These are phyloP conservation scores for Zaprionus africanus DNA, from an alignment of 1,140 invertebrate species.

Conservation along the genomic window DNA sequence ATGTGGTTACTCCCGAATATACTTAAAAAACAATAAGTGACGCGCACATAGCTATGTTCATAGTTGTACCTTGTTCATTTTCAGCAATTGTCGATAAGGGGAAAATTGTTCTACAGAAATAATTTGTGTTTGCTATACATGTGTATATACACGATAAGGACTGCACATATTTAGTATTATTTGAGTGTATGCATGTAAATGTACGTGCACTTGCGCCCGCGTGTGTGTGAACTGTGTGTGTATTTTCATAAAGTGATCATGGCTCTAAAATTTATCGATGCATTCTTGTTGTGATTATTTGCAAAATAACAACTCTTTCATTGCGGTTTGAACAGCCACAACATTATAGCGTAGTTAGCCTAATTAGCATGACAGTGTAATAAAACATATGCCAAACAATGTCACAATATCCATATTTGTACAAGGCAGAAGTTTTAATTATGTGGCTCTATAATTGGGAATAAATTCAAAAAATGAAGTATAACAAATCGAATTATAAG, in stretches of 20 bases:
- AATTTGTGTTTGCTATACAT: neutral
- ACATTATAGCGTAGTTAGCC: slow-evolving; percentile 42
- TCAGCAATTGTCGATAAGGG: neutral
- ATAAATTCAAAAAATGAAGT: neutral
- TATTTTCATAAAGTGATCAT: slow-evolving; percentile 20
- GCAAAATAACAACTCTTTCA: slow-evolving; percentile 50
- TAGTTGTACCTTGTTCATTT: too few relatives aligned
- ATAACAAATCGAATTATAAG: too few relatives aligned
- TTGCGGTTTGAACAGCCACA: slow-evolving; percentile 20
- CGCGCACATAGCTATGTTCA: too few relatives aligned
- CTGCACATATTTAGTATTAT: neutral
- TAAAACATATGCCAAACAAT: neutral
- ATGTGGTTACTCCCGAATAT: too few relatives aligned
- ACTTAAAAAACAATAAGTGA: neutral
- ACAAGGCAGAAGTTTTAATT: neutral
- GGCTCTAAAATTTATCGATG: slow-evolving; percentile 4
- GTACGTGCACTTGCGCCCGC: neutral
- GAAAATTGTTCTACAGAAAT: neutral
- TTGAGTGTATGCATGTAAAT: neutral
- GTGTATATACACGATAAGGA: neutral
- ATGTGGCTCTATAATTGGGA: neutral
- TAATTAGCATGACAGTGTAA: slow-evolving; percentile 53
- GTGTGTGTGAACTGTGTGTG: neutral
- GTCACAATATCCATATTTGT: neutral
- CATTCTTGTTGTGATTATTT: slow-evolving; percentile 6